Conservation (phyloP, 2,113 vertebrate genomes). For the Campylomormyrus numenius region DNA sequence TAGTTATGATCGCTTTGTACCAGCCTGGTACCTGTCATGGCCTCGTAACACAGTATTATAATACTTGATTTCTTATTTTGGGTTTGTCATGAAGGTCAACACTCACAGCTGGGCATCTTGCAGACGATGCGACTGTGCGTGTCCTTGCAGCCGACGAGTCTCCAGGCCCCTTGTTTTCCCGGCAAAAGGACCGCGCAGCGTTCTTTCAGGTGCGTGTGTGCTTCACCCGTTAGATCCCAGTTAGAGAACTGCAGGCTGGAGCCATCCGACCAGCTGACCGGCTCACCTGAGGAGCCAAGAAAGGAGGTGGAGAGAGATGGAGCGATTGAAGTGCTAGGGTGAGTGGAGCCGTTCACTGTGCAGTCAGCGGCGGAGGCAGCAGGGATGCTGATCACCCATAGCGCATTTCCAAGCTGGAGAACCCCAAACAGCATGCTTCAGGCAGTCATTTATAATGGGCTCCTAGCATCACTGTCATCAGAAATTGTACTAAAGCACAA, state of each 20-base stretch:
- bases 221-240: slow-evolving; percentile 58
- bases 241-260: slow-evolving; percentile 67
- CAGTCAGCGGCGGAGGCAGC: background rate
- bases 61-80: background rate
- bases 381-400: background rate
- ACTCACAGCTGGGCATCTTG: slow-evolving; percentile 72
- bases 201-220: background rate
- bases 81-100: background rate
- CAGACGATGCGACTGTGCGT: slow-evolving; percentile 78
- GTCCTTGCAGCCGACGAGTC: slow-evolving; percentile 57
- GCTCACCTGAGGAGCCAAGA: slow-evolving; percentile 35
- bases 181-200: slow-evolving; percentile 71
- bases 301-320: background rate
- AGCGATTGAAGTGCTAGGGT: background rate
- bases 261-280: slow-evolving; percentile 70
- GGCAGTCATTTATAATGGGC: background rate
- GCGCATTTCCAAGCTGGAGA: background rate
- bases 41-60: background rate
- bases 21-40: background rate
- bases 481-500: background rate
- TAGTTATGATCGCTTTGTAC: background rate
- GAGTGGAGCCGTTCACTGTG: background rate
- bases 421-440: background rate
- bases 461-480: background rate
- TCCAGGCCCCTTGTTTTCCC: slow-evolving; percentile 67